phyloP scores from a whole-genome alignment of 2,888 invertebrate genomes.

The Hypomecis atomaria region DNA sequence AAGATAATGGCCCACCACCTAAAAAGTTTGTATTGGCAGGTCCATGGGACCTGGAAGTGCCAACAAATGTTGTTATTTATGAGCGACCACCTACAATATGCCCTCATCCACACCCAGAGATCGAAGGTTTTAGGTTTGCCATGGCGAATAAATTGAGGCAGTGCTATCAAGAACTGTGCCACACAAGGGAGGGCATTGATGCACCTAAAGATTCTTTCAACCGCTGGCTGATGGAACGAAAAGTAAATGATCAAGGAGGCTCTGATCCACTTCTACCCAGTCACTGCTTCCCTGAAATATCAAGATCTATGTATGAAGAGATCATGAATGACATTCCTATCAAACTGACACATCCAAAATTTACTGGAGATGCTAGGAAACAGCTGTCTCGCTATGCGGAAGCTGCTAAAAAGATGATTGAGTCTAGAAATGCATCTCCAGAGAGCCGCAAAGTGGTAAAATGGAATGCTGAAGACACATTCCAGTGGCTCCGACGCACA shows the following conservation, averaged over 20 bases:
- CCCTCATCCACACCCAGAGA: constrained; percentile 97
- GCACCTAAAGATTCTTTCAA: constrained; percentile 98
- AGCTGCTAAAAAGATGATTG: constrained; percentile 98
- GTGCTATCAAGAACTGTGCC: constrained; percentile 97
- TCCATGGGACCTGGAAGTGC: constrained; percentile 97
- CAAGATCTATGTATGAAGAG: constrained; percentile 97
- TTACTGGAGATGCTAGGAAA: constrained; percentile 97
- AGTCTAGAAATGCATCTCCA: constrained; percentile 95
- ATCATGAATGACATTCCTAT: constrained; percentile 99
- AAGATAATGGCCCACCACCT: constrained; percentile 91
- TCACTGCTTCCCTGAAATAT: constrained; percentile 96
- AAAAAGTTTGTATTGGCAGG: constrained; percentile 95
- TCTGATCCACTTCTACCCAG: constrained; percentile 96
- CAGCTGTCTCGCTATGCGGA: constrained; percentile 97
- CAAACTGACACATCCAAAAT: constrained; percentile 97
- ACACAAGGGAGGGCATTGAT: constrained; percentile 96
- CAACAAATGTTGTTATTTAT: constrained; percentile 95
- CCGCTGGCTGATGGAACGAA: constrained; percentile 97
- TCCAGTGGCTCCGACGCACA: constrained; percentile 96
- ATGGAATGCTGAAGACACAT: constrained; percentile 99
- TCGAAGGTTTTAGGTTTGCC: constrained; percentile 93
- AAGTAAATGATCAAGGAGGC: constrained; percentile 94
- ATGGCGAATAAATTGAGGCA: constrained; percentile 93
- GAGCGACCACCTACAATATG: constrained; percentile 94
- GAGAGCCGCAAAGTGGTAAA: constrained; percentile 98